Base-by-base conservation (phyloP, 37 sponge, comb jelly and placozoan species). In the Crambe crambe region DNA sequence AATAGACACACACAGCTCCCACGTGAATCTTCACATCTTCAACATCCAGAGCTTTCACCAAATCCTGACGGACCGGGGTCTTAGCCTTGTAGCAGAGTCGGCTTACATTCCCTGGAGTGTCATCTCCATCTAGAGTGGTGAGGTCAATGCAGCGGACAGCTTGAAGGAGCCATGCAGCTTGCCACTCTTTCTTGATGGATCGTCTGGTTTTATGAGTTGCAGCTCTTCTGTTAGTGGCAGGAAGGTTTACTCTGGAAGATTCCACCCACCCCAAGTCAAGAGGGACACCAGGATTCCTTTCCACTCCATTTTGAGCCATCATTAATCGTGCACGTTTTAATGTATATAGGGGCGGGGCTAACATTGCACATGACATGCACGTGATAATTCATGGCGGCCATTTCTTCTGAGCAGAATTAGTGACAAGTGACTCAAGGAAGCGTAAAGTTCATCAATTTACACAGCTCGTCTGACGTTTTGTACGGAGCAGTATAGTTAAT, bases 181-280 rank as follows among this genome's bases (percentile, higher is more conserved):
- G 99, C 95, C 97, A 96, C 59, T 98, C 97, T 72, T 98, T 98
- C 87, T 98, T 98, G 57, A 98, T 90, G 21, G 92, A 87, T 8
- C 99, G 75, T 10, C 99, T 75, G 3, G 95, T 80, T 54, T 94
- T 96, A 74, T 92, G 92, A 2, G 90, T 85, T n/a, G 92, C 90
- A 20, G 99, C 95, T 63, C 95, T 73, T 29, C 93, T 86, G 57
- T 92, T 71, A 39, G 87, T 81, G n/a, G 95, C 93, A 21, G 99
- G 97, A 26, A 90, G 83, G 62, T 98, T 98, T 43, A 98, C 91
- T 42, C 93, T 72, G 6, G 72, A 56, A 0, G 88, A 69, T 74
- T 96, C 95, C 35, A 98, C 93, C 97, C 97, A 96, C 17, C 83
- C 99, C 42, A 90, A 70, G 74, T 94, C 95, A 29, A 98, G 85